phyloP scores from a whole-genome alignment of 92 coral and sea anemone genomes.

The Hydrozoanthus gracilis region DNA sequence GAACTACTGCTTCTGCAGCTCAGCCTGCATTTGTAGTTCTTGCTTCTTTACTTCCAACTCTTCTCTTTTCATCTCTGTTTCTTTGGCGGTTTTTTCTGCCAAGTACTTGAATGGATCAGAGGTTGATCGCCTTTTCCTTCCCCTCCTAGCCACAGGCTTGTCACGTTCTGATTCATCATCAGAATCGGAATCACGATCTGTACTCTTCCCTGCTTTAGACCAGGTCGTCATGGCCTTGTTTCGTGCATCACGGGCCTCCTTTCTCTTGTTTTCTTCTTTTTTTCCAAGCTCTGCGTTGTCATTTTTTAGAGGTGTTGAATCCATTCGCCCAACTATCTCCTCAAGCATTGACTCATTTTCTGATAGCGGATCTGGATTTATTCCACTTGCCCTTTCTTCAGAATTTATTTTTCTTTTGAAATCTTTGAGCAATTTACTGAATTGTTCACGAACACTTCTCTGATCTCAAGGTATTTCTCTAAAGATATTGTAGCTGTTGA shows the following conservation, averaged over 20 bases:
- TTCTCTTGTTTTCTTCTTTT: conserved; percentile 68
- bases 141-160: conserved; percentile 57
- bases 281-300: conserved; percentile 44
- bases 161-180: conserved; percentile 58
- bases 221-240: conserved; percentile 75
- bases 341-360: conserved; percentile 63
- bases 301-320: conserved; percentile 62
- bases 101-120: conserved; percentile 74
- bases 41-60: conserved; percentile 64
- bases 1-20: conserved; percentile 63
- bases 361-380: conserved; percentile 71
- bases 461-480: conserved; percentile 68
- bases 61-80: conserved; percentile 63
- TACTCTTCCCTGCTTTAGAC: conserved; percentile 63
- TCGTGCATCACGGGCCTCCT: conserved; percentile 69
- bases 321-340: conserved; percentile 66
- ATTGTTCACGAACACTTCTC: conserved; percentile 76
- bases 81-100: conserved; percentile 63
- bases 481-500: conserved; percentile 65
- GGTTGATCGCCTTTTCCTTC: conserved; percentile 64
- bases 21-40: conserved; percentile 61
- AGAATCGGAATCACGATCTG: conserved; percentile 57
- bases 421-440: conserved; percentile 71
- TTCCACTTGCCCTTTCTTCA: conserved; percentile 69
- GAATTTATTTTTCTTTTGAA: conserved; percentile 61